Evolutionary conservation across 1,140 invertebrate genomes (phyloP), one percentile per base, ranked within the genome.

Genomic region (Hypsibius dujardini): DNA sequence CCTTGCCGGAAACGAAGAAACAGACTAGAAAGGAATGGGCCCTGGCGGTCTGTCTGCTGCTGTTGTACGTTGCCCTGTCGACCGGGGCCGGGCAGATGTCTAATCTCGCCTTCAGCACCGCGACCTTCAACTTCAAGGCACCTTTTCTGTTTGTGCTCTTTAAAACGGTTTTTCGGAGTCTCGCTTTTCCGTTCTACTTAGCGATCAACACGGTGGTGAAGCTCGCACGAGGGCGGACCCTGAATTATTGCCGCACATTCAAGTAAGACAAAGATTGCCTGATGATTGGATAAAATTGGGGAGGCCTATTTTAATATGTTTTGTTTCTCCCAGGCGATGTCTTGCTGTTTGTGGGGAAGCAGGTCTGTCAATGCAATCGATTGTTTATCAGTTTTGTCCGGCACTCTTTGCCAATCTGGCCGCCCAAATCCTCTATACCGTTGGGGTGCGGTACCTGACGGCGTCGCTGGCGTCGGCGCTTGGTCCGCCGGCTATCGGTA

Each of bases 391-490:
- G 50, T 56, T 56, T 56, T 56, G 7, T n/a, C 50, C 50, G 50
- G 7, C 50, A n/a, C 7, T 56, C 7, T 7, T 56, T 7, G 7
- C n/a, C 50, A 56, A n/a, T 56, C 50, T 56, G 50, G 3, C 45
- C 12, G 3, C 3, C 42, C 62, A 67, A 45, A 3, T 67, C 12
- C 7, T 42, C 12, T 67, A 67, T 42, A 42, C 62, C 12, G 3
- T 67, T 12, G 62, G 12, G 62, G 12, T 67, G 45, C 3, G 12
- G 3, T 15, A 67, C 42, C 62, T 67, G 62, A 67, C 12, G 12
- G 45, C 62, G 12, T 67, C 62, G 3, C 12, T 67, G 12, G 62
- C 62, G 12, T 67, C 62, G 62, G 62, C 62, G 42, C 62, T 67
- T 12, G 42, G 12, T 15, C 12, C 62, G 12, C 62, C 62, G 42